Conservation (phyloP, 2,888 invertebrate species). For the Bimastos eiseni region DNA sequence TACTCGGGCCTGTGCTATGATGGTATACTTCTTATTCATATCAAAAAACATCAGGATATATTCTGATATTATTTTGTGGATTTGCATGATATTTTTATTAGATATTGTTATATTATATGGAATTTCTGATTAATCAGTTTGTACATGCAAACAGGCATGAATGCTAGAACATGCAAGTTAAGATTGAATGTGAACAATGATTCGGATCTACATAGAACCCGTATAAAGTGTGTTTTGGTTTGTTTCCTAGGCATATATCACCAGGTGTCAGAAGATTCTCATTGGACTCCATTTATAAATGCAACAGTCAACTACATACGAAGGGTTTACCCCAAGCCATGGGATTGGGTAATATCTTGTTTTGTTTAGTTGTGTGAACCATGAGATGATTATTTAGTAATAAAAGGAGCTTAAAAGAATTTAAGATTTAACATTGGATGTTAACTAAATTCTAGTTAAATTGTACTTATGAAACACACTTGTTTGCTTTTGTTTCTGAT, state of each 20-base stretch:
- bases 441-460: too few relatives aligned
- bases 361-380: not conserved
- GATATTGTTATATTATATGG: not conserved
- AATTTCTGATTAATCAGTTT: not conserved
- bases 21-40: conserved; percentile 44
- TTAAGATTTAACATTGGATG: too few relatives aligned
- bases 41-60: not conserved
- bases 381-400: too few relatives aligned
- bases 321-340: conserved; percentile 53
- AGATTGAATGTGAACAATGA: not conserved
- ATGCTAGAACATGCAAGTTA: not conserved
- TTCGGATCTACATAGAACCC: not conserved
- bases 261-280: conserved; percentile 56
- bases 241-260: conserved; percentile 50
- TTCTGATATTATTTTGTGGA: too few relatives aligned
- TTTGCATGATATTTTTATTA: too few relatives aligned
- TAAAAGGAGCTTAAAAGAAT: too few relatives aligned
- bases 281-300: conserved; percentile 59
- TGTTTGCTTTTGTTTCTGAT: too few relatives aligned
- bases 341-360: conserved; percentile 51
- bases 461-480: too few relatives aligned
- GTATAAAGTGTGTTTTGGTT: conserved; percentile 13
- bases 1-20: conserved; percentile 51
- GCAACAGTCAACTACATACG: conserved; percentile 56
- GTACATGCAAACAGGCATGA: not conserved